Evolutionary conservation across 1,140 invertebrate genomes (phyloP), one percentile per base, ranked within the genome.

Genomic region (Lordiphosa clarofinis): DNA sequence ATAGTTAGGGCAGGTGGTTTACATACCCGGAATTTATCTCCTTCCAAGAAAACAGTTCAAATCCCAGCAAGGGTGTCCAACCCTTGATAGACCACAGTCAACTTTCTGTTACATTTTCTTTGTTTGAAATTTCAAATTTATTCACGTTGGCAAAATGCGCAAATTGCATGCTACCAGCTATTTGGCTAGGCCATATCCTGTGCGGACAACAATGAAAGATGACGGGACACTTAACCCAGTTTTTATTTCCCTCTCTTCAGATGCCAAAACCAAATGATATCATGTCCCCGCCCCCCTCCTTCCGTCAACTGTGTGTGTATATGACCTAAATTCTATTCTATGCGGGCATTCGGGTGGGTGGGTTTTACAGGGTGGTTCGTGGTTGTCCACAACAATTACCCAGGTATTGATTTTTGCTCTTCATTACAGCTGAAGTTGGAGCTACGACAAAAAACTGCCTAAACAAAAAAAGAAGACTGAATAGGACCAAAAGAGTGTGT

Each of bases 191-290:
- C 66, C 43, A 70, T 66, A 69, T 70, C 66, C 66, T 43, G 66
- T 35, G 56, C 64, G 11, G 35, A 53, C 39, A 69, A 60, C 56
- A 79, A 73, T 54, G 54, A 56, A 71, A 58, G 36, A 50, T 35
- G n/a, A 50, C 65, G 61, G 36, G 63, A 56, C 70, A 84, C 79
- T 84, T 86, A 84, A 84, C 78, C 78, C 60, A 84, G 52, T 84
- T 71, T 84, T 73, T 57, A 48, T 49, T 55, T 56, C 59, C 56
- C 38, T 46, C 38, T 46, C 24, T 73, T 78, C 59, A 53, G 73
- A 82, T 43, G 44, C 24, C 28, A 75, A 56, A 61, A 61, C 36
- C 56, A 55, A 58, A 70, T 82, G 78, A 82, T 82, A 75, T 82
- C 78, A 82, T 84, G 48, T 60, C 60, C 50, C 15, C 48, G 36